These are phyloP conservation scores for Myathropa florea DNA, from an alignment of 2,888 invertebrate species.

Conservation along the genomic window DNA sequence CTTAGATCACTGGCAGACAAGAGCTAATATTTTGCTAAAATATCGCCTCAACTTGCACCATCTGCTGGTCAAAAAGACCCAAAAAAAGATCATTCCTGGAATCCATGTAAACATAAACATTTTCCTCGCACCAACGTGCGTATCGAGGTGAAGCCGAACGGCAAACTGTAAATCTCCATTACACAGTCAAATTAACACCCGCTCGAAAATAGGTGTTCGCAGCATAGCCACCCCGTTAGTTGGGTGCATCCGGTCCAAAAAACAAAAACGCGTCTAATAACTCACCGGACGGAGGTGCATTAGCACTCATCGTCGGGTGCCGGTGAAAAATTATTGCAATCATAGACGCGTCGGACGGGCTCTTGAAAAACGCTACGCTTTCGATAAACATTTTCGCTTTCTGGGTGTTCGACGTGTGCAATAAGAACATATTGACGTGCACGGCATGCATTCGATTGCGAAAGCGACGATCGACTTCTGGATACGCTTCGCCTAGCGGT, in stretches of 20 bases:
- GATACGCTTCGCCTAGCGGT: background rate
- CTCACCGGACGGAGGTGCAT: background rate
- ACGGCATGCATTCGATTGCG: constrained; percentile 29
- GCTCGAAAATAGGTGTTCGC: constrained; percentile 39
- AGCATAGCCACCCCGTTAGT: background rate
- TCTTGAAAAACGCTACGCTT: constrained; percentile 26
- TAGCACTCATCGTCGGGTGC: background rate
- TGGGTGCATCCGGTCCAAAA: constrained; percentile 32
- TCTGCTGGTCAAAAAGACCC: constrained; percentile 45
- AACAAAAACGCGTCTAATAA: constrained; percentile 1
- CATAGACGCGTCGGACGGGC: constrained; percentile 3
- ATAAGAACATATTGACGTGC: constrained; percentile 38
- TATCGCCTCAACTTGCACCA: constrained; percentile 35
- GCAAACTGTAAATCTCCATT: constrained; percentile 20
- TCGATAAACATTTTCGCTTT: constrained; percentile 44
- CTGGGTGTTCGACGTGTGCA: constrained; percentile 1
- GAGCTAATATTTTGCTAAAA: constrained; percentile 54
- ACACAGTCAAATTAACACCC: constrained; percentile 12
- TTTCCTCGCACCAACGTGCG: constrained; percentile 19
- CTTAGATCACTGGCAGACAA: constrained; percentile 7
- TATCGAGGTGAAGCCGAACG: constrained; percentile 21
- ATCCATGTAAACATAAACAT: constrained; percentile 47
- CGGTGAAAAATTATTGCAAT: constrained; percentile 50
- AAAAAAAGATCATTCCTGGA: constrained; percentile 17
- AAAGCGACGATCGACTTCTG: constrained; percentile 1